Base-by-base conservation (phyloP, 1,140 invertebrate species). In the Monomorium pharaonis region DNA sequence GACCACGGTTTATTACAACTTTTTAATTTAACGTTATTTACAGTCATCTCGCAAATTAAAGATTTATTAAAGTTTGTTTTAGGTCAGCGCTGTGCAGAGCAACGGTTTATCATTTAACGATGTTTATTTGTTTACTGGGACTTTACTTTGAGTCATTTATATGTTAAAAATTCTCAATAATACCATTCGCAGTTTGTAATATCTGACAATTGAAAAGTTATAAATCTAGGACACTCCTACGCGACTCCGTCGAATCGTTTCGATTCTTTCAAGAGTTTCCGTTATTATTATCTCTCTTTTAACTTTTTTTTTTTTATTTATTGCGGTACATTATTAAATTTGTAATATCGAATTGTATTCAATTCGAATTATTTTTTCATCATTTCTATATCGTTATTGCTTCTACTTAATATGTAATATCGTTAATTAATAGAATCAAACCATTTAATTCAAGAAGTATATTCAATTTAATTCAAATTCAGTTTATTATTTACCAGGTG, bases 21-120 rank as follows among this genome's bases (percentile, higher is more conserved):
- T 74, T 74, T 14, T 74, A 74, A 74, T 56, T 74, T 74, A 74
- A 74, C 30, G 21, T 56, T 74, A 74, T 74, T 74, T 58, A 74
- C 70, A 74, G 51, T 58, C 70, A 56, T 74, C 30, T 74, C 49
- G 56, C 30, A 24, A 74, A 74, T 74, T 74, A 54, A 58, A 58
- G 51, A 74, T 37, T 49, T 74, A 37, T 56, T 24, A 54, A 74
- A 56, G 51, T 74, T 58, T 56, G 56, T 72, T 72, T 72, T 1
- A 42, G 51, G 51, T 42, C 51, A 74, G 49, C 69, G 37, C 37
- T 37, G 3, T 72, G 21, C 63, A 24, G n/a, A 74, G 51, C 51
- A 33, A 37, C 3, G 27, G 30, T 74, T 44, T 74, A 70, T 70
- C 47, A 51, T 37, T 74, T 58, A 74, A 58, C 21, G 33, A 74